Base-by-base conservation (phyloP, 2,797 vertebrate species). In the Peromyscus melanophrys region DNA sequence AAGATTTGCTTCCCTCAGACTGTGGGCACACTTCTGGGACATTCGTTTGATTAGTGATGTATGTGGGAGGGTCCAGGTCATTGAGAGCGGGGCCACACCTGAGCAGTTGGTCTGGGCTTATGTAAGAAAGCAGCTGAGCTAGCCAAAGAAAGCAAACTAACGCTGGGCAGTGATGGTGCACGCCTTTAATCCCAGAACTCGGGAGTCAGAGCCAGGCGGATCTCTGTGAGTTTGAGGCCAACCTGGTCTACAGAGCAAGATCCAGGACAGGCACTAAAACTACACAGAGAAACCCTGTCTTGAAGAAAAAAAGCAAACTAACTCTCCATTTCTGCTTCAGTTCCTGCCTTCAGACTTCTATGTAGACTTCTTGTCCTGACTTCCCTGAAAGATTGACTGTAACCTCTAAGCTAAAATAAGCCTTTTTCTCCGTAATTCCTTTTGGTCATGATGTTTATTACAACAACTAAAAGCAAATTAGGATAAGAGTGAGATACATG, bases 401-500 rank as follows among this genome's bases (percentile, higher is more conserved):
- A 10, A 71, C n/a, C n/a, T 37, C 17, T 37, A 37, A 37, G 19
- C n/a, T 71, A 19, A 37, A 71, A 71, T 37, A 71, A 37, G 4
- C 4, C n/a, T 3, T 37, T 37, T 21, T 19, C 3, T 37, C 13
- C n/a, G 8, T 34, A 71, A 21, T n/a, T 71, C 16, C 34, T n/a
- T 71, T 71, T 71, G 17, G 7, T 71, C 17, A 37, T 71, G n/a
- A 1, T 37, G 8, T 71, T 37, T 71, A 37, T 71, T 19, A 71
- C 6, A 71, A n/a, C 1, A 37, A 37, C n/a, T 37, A 12, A 71
- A 21, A 71, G n/a, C 19, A 21, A 37, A 71, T 67, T 11, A 71
- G 6, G 19, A 37, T 8, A 57, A 57, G 55, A 71, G 77, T 98
- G 92, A 98, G 71, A 97, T 98, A 97, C 94, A 94, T 63, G 97